Base-by-base conservation (phyloP, 2,888 invertebrate genomes). In the Temnothorax unifasciatus region DNA sequence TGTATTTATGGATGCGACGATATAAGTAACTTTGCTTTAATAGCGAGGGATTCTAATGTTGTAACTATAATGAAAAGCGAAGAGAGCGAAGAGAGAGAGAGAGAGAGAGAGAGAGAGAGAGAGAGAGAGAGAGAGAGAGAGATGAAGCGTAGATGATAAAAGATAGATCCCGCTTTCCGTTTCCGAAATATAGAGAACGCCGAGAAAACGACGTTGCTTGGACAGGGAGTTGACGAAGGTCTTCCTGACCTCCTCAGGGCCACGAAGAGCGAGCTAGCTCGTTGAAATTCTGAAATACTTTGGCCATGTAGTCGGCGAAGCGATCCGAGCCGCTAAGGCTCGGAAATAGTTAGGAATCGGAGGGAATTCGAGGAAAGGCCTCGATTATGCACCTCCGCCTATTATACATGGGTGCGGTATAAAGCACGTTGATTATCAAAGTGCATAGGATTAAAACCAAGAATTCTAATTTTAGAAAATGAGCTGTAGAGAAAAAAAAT, bases 111-210 rank as follows among this genome's bases (percentile, higher is more conserved):
- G 25, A 25, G 25, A 25, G 25, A 25, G 25, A 25, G 25, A 25
- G 25, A 25, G 25, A 25, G 25, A 25, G 25, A 25, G 25, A 29
- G 29, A 29, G 29, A 29, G 29, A 29, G 29, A 29, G 29, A 47
- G 25, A 52, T 21, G 1, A 18, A 34, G 29, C 2, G 21, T n/a
- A 15, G 29, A 29, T 29, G 57, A 38, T 34, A 21, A 8, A 68
- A 71, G 54, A 77, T 41, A 8, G 41, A 8, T 41, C 34, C 68
- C 76, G 52, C 82, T 85, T 82, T 87, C 50, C 69, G n/a, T 87
- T 85, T 87, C 59, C 79, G 59, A 59, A 73, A 81, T 73, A 18
- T 73, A 44, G 29, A 50, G 52, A 47, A 73, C 13, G 69, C 18
- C 44, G 59, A 63, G 79, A 41, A 73, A 82, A 81, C 81, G 85